Conservation (phyloP, 2,113 vertebrate species). For the Castor canadensis region DNA sequence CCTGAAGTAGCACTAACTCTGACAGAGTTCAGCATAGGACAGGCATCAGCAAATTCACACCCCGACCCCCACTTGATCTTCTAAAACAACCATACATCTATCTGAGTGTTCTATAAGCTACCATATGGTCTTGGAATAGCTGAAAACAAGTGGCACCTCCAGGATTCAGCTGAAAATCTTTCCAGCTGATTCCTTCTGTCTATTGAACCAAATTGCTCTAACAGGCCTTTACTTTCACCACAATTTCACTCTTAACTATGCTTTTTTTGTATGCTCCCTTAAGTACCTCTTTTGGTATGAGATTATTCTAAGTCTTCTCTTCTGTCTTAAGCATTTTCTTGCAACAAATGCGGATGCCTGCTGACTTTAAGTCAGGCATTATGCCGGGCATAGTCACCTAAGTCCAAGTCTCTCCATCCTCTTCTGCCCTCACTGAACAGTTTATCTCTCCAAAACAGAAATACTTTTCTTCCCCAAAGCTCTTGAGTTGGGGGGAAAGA, state of each 20-base stretch:
- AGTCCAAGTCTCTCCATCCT: neutral
- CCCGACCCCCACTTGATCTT: neutral
- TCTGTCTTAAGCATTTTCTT: neutral
- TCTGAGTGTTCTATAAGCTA: neutral
- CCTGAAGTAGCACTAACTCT: neutral
- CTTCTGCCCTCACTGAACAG: neutral
- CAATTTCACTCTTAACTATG: neutral
- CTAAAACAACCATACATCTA: neutral
- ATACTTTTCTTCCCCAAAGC: conserved; percentile 36
- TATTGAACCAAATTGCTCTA: neutral
- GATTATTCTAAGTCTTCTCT: conserved; percentile 6
- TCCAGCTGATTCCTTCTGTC: neutral
- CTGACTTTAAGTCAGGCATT: neutral
- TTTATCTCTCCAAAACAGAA: conserved; percentile 62
- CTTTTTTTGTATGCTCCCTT: neutral
- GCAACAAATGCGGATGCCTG: neutral
- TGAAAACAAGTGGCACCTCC: neutral
- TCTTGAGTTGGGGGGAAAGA: conserved; percentile 4
- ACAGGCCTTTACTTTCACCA: neutral
- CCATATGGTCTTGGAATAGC: neutral
- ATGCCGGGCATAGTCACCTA: neutral
- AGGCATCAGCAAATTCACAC: too few species aligned
- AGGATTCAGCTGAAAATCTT: neutral
- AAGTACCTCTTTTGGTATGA: neutral
- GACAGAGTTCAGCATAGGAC: neutral